Evolutionary conservation across 2,113 vertebrate species (phyloP).

Genomic region (Myanophis thanlyinensis): DNA sequence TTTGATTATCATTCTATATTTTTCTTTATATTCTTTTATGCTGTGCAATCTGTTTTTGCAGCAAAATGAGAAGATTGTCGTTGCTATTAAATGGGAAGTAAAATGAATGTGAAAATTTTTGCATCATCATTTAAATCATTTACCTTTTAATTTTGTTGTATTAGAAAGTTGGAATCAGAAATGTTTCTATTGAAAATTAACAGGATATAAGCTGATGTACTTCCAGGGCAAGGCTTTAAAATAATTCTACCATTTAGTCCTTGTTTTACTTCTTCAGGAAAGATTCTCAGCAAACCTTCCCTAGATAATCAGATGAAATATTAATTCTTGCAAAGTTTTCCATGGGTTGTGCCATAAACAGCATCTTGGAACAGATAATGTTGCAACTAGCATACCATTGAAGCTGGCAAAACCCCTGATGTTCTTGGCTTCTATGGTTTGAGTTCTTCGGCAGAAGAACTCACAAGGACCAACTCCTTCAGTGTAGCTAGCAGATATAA

Average conservation of each 20-base stretch:
- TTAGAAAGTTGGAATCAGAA: not conserved
- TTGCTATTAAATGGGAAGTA: not conserved
- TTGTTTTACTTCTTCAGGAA: not conserved
- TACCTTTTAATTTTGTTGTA: constrained; percentile 13
- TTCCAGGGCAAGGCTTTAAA: not conserved
- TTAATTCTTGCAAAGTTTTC: not conserved
- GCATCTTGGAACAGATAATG: not conserved
- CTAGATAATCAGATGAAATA: not conserved
- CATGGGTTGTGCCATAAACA: not conserved
- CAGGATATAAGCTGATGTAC: not conserved
- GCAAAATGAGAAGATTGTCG: not conserved
- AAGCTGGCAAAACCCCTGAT: not conserved
- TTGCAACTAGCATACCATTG: not conserved
- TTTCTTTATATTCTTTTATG: not conserved
- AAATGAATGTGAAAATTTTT: not conserved
- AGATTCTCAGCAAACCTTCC: not conserved
- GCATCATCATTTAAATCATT: not conserved
- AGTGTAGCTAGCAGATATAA: too few relatives aligned
- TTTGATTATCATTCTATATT: not conserved
- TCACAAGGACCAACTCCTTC: not conserved
- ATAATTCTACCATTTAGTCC: not conserved
- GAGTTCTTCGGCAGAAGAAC: not conserved
- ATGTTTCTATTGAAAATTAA: not conserved
- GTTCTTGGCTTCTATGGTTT: not conserved
- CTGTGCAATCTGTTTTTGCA: not conserved